Evolutionary conservation across 1,140 invertebrate genomes (phyloP).

Genomic region (Campoletis sonorensis): DNA sequence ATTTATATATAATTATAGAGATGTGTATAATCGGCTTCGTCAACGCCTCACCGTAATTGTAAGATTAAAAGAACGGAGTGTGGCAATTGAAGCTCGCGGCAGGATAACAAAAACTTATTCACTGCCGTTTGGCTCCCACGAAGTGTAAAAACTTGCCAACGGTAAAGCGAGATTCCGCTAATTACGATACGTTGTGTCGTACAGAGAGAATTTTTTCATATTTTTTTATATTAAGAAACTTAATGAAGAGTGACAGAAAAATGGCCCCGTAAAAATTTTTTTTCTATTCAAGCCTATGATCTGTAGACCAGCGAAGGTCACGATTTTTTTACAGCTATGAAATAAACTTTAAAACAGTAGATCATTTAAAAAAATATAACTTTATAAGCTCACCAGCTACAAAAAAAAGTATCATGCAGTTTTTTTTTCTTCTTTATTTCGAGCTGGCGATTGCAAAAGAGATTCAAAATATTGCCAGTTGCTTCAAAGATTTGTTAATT

Average conservation of each 20-base stretch:
- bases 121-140: slow-evolving; percentile 8
- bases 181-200: slow-evolving; percentile 8
- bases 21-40: slow-evolving; percentile 1
- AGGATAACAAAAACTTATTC: slow-evolving; percentile 21
- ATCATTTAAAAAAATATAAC: too few relatives aligned
- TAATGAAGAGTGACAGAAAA: slow-evolving; percentile 27
- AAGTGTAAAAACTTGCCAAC: slow-evolving; percentile 19
- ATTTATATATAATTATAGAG: neutral
- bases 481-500: too few relatives aligned
- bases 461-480: too few relatives aligned
- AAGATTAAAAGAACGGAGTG: slow-evolving; percentile 33
- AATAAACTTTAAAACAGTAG: too few relatives aligned
- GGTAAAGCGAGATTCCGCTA: slow-evolving; percentile 33
- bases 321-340: neutral
- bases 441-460: too few relatives aligned
- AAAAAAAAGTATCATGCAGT: too few relatives aligned
- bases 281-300: neutral
- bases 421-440: too few relatives aligned
- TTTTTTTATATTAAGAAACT: neutral
- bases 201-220: neutral
- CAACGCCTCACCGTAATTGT: slow-evolving; percentile 25
- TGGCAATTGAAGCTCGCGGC: slow-evolving; percentile 20
- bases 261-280: neutral
- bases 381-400: too few relatives aligned
- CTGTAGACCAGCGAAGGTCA: neutral